phyloP scores from a whole-genome alignment of 2,888 invertebrate species.

The Acronicta alni region DNA sequence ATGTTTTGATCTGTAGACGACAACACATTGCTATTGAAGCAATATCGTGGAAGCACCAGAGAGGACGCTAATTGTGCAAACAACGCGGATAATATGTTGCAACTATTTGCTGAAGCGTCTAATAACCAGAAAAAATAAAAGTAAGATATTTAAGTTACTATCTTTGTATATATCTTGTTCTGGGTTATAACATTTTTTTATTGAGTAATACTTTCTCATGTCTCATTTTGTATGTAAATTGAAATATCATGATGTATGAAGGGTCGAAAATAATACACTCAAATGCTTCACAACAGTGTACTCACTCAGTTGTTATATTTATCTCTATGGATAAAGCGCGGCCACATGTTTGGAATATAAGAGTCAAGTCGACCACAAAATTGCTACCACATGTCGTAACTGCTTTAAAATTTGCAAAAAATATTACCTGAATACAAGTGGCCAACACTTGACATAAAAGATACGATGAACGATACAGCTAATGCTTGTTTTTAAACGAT shows the following conservation, averaged over 20 bases:
- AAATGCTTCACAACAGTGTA: constrained; percentile 5
- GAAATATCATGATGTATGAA: constrained; percentile 11
- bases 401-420: constrained; percentile 43
- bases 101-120: constrained; percentile 51
- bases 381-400: constrained; percentile 69
- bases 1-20: constrained; percentile 63
- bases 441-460: constrained; percentile 43
- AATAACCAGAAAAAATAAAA: constrained; percentile 46
- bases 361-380: constrained; percentile 69
- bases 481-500: constrained; percentile 1
- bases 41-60: constrained; percentile 57
- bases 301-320: constrained; percentile 8
- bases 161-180: background rate
- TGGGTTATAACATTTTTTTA: too few species aligned
- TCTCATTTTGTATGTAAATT: constrained; percentile 6
- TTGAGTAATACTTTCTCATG: background rate
- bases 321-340: constrained; percentile 21
- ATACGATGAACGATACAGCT: constrained; percentile 14
- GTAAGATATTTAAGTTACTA: constrained; percentile 18
- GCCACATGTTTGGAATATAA: constrained; percentile 68
- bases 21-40: constrained; percentile 63
- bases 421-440: constrained; percentile 69
- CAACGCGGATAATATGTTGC: constrained; percentile 50
- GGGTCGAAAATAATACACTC: constrained; percentile 13
- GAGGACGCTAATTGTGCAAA: constrained; percentile 72